These are phyloP conservation scores for Phalangium opilio DNA, from an alignment of 2,888 invertebrate genomes.

Conservation along the genomic window DNA sequence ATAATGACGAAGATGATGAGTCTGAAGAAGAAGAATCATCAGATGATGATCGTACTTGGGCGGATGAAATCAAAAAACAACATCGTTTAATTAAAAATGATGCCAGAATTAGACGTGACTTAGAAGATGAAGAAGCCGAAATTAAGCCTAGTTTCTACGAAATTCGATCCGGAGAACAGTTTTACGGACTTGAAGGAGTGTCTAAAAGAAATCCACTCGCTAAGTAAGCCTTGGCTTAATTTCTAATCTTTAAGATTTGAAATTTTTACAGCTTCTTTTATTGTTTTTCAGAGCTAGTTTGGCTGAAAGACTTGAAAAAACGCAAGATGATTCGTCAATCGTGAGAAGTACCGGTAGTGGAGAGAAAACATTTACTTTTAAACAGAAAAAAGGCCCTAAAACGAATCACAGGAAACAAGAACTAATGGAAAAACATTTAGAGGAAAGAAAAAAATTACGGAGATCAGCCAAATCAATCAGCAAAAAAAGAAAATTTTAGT, in stretches of 20 bases:
- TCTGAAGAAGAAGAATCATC: neutral
- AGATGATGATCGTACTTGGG: neutral
- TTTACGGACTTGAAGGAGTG: neutral
- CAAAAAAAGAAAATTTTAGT: neutral
- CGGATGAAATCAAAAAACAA: neutral
- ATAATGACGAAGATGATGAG: neutral
- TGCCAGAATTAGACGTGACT: neutral
- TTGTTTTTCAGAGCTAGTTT: too few relatives aligned
- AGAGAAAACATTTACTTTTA: too few relatives aligned
- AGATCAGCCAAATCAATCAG: conserved; percentile 9
- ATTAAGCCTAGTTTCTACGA: neutral
- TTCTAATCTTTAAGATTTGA: too few relatives aligned
- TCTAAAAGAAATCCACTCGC: too few relatives aligned
- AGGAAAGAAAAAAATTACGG: conserved; percentile 11
- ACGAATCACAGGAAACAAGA: neutral
- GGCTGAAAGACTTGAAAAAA: too few relatives aligned
- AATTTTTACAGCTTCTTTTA: too few relatives aligned
- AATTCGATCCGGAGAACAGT: neutral
- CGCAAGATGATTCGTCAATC: too few relatives aligned
- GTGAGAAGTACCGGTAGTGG: too few relatives aligned
- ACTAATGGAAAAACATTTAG: conserved; percentile 9
- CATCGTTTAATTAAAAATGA: neutral
- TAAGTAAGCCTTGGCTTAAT: too few relatives aligned
- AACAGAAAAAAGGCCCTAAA: too few relatives aligned
- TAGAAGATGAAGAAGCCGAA: neutral